phyloP scores from a whole-genome alignment of 2,888 invertebrate species.

The Plemyria rubiginata region DNA sequence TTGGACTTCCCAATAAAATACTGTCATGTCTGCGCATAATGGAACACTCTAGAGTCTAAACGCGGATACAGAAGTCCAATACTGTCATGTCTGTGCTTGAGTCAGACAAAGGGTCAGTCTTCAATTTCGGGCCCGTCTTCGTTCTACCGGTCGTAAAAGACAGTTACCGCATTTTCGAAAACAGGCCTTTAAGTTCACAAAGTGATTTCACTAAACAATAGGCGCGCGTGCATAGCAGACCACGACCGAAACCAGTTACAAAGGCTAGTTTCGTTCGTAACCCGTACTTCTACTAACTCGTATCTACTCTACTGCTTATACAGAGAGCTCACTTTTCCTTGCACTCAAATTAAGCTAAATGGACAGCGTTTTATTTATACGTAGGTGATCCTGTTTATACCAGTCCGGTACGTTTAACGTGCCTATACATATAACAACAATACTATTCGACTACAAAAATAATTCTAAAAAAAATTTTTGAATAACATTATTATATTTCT shows the following conservation, averaged over 20 bases:
- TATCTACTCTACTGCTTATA: slow-evolving; percentile 40
- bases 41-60: too few species aligned
- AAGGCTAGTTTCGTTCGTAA: slow-evolving; percentile 20
- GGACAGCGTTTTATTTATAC: too few species aligned
- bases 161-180: neutral
- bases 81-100: too few species aligned
- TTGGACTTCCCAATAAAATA: too few species aligned
- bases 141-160: neutral
- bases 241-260: slow-evolving; percentile 67
- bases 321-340: slow-evolving; percentile 51
- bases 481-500: too few species aligned
- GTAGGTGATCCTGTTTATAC: too few species aligned
- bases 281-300: slow-evolving; percentile 29
- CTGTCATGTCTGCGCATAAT: too few species aligned
- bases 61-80: too few species aligned
- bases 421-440: too few species aligned
- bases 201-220: slow-evolving; percentile 70
- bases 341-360: slow-evolving; percentile 30
- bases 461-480: too few species aligned
- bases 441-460: too few species aligned
- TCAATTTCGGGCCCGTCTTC: neutral
- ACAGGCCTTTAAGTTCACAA: slow-evolving; percentile 33
- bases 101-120: neutral
- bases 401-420: too few species aligned
- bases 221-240: slow-evolving; percentile 65